Percentiles rank a stretch among this genome's conserved stretches.
phyloP scores from a whole-genome alignment of 2,113 vertebrate species.

The Ciconia maguari region DNA sequence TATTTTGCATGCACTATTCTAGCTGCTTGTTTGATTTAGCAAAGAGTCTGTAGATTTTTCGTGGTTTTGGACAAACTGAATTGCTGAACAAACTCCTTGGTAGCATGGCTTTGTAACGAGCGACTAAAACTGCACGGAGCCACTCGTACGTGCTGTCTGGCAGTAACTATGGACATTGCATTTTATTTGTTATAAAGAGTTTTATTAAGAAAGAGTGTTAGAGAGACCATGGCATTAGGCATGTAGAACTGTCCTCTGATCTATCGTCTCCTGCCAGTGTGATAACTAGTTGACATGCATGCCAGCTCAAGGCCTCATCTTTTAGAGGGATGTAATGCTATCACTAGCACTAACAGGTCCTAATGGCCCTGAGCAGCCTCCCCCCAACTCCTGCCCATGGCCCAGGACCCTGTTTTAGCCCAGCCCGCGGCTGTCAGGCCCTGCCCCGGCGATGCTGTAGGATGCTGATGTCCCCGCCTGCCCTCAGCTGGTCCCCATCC shows the following conservation, averaged over 20 bases:
- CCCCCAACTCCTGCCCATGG: not conserved
- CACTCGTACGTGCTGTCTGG: not conserved
- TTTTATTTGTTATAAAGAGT: not conserved
- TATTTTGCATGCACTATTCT: not conserved
- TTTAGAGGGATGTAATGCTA: not conserved
- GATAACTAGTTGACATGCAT: not conserved
- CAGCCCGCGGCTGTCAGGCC: no score
- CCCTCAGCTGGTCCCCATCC: not conserved
- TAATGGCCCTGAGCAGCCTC: not conserved
- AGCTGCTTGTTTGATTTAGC: not conserved
- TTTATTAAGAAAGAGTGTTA: not conserved
- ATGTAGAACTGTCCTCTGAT: not conserved
- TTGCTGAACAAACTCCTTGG: not conserved
- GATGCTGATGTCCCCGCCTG: not conserved
- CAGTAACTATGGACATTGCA: not conserved
- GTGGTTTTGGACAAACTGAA: not conserved
- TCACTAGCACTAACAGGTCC: not conserved
- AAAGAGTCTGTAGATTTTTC: not conserved
- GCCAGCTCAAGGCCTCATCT: not conserved
- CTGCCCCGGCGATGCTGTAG: not conserved
- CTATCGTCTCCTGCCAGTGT: not conserved
- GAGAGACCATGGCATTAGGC: not conserved
- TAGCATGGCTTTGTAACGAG: not conserved
- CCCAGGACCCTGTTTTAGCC: rapidly evolving
- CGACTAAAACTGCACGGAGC: not conserved